Evolutionary conservation across 2,113 vertebrate genomes (phyloP).

Genomic region (Stigmatopora nigra): DNA sequence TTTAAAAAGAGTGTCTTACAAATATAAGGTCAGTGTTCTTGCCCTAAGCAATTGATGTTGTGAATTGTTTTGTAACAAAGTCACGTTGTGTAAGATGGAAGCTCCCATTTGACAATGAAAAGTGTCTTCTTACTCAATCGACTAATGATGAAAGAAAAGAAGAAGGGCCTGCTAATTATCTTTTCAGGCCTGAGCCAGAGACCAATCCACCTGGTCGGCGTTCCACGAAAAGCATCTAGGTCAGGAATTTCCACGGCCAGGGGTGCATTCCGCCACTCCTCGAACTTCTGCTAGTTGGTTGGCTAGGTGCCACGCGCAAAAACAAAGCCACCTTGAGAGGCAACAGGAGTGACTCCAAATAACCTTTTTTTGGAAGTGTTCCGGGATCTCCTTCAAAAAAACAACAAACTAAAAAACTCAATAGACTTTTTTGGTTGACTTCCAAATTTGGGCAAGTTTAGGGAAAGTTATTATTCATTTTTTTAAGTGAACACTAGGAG

Average conservation of each 20-base stretch:
- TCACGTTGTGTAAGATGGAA: background rate
- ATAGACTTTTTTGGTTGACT: background rate
- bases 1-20: no score
- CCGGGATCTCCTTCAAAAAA: background rate
- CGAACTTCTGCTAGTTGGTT: background rate
- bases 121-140: background rate
- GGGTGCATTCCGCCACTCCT: background rate
- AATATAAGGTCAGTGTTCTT: background rate
- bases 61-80: background rate
- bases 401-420: background rate
- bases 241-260: background rate
- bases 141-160: background rate
- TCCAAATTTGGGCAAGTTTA: background rate
- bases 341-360: background rate
- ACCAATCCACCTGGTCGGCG: background rate
- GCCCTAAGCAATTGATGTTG: no score
- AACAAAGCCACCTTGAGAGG: background rate
- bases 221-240: background rate
- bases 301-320: background rate
- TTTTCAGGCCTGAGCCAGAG: background rate
- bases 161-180: background rate
- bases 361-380: background rate
- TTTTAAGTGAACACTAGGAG: no score
- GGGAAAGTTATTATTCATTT: no score
- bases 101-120: background rate